phyloP scores from a whole-genome alignment of 2,113 vertebrate genomes.

The Saimiri boliviensis region DNA sequence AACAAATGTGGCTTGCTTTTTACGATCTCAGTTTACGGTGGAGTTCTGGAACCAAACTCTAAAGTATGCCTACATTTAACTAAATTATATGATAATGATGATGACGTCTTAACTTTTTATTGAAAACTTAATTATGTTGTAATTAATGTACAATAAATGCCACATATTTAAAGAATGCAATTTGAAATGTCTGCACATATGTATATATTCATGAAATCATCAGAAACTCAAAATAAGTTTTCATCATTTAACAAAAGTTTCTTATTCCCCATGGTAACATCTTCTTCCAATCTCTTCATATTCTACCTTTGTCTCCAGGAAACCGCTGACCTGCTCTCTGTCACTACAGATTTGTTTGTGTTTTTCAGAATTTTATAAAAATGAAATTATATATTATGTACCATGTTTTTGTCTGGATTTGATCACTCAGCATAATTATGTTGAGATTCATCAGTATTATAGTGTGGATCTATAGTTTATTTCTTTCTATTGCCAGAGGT shows the following conservation, averaged over 20 bases:
- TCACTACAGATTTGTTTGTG: neutral
- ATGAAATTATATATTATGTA: neutral
- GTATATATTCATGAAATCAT: neutral
- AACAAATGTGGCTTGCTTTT: neutral
- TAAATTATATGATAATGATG: neutral
- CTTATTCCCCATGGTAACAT: neutral
- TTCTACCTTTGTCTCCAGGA: neutral
- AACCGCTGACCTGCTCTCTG: neutral
- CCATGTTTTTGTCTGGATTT: neutral
- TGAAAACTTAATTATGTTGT: neutral
- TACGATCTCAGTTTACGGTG: neutral
- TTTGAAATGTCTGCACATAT: neutral
- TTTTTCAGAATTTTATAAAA: slow-evolving; percentile 16
- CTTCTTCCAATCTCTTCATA: too few species aligned
- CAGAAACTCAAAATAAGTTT: neutral
- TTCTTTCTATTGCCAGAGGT: neutral
- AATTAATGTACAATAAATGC: neutral
- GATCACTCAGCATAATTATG: neutral
- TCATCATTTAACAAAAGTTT: neutral
- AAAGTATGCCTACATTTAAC: neutral
- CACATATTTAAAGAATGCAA: neutral
- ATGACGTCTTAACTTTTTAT: neutral
- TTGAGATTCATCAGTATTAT: neutral
- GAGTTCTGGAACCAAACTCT: neutral
- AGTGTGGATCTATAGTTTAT: neutral